Percentiles rank a stretch among this genome's conserved stretches.
phyloP scores from a whole-genome alignment of 2,113 vertebrate genomes.

The Ophthalmolycus amberensis region DNA sequence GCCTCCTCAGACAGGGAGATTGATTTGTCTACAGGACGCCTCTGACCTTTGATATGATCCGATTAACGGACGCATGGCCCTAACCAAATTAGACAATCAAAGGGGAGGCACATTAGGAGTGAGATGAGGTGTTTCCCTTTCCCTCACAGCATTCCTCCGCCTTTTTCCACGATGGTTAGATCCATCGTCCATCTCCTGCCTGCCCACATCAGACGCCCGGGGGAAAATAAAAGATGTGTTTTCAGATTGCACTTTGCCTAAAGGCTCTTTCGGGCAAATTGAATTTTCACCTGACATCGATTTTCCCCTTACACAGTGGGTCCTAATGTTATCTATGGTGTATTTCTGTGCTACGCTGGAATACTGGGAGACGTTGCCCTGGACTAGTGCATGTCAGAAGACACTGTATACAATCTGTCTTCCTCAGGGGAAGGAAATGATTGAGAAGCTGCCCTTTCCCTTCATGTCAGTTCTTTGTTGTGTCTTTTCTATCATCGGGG shows the following conservation, averaged over 20 bases:
- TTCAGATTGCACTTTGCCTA: conserved; percentile 95
- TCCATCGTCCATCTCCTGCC: conserved; percentile 64
- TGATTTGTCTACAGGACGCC: conserved; percentile 84
- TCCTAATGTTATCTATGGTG: conserved; percentile 87
- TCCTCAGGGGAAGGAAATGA: conserved; percentile 24
- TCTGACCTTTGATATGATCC: conserved; percentile 91
- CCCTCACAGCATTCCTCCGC: conserved; percentile 35
- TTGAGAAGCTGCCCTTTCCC: conserved; percentile 42
- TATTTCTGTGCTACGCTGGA: conserved; percentile 55
- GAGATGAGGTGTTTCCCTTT: conserved; percentile 74
- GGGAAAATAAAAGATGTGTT: conserved; percentile 92
- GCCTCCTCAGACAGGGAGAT: conserved; percentile 86
- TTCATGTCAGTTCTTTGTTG: conserved; percentile 18
- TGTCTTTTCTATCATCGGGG: background rate
- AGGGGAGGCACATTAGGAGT: conserved; percentile 85
- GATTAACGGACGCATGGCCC: conserved; percentile 87
- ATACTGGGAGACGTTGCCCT: conserved; percentile 30
- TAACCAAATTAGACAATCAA: conserved; percentile 91
- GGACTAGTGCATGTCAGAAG: conserved; percentile 40
- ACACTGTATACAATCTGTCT: conserved; percentile 40
- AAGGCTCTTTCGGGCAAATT: conserved; percentile 96
- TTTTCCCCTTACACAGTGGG: conserved; percentile 90
- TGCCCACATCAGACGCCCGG: conserved; percentile 82
- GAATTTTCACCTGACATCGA: conserved; percentile 97
- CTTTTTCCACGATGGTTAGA: conserved; percentile 68